Evolutionary conservation across 2,113 vertebrate genomes (phyloP).

Genomic region (Gymnorhina tibicen): DNA sequence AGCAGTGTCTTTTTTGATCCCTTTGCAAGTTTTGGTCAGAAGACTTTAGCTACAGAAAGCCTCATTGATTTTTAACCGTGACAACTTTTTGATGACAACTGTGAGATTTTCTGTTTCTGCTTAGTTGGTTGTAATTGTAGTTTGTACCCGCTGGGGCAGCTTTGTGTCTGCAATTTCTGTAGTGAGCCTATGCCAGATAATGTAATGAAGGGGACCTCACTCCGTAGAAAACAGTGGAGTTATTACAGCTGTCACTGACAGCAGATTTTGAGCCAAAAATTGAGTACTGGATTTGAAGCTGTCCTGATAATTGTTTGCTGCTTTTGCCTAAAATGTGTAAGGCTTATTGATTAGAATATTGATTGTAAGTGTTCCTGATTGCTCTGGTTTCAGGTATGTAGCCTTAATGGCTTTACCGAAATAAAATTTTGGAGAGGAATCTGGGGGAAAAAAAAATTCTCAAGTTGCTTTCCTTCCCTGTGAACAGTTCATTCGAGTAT

Average conservation of each 20-base stretch:
- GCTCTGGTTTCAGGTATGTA: background rate
- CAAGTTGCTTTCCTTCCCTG: background rate
- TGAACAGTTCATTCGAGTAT: background rate
- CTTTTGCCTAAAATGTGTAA: background rate
- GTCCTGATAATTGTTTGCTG: background rate
- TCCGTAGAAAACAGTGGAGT: background rate
- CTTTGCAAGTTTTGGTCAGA: background rate
- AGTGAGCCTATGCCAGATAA: background rate
- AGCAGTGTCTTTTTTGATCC: background rate
- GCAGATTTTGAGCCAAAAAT: background rate
- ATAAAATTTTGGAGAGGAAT: background rate
- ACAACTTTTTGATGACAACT: constrained; percentile 30
- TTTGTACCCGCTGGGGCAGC: background rate
- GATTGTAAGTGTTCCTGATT: background rate
- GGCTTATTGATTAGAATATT: background rate
- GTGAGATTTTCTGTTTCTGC: constrained; percentile 13
- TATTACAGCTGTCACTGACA: background rate
- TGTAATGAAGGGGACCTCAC: background rate
- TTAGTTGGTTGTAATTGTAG: constrained; percentile 27
- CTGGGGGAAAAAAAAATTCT: background rate
- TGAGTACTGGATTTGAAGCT: background rate
- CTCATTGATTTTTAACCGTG: background rate
- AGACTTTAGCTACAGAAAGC: background rate
- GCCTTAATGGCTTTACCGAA: background rate
- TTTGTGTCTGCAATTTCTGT: background rate